Base-by-base conservation (phyloP, 2,888 invertebrate genomes). In the Electrophaes corylata region DNA sequence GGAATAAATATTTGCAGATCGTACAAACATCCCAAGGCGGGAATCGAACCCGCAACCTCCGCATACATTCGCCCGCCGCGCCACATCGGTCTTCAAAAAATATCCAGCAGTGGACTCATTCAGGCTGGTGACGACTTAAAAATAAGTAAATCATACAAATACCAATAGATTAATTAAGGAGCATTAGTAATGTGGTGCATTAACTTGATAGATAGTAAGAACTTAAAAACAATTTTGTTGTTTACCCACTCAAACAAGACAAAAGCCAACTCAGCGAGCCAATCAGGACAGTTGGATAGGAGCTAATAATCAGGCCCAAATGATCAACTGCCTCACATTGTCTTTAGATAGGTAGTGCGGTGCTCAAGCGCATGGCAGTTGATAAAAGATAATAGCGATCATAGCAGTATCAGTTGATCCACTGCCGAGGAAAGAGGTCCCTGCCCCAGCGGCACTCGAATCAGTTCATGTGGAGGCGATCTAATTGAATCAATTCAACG, bases 301-400 rank as follows among this genome's bases (percentile, higher is more conserved):
- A 75, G 71, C 60, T 61, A 76, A 75, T 67, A 65, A 81, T 82
- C 79, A 72, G 76, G 70, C 70, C 78, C 75, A 75, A 80, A 77
- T 79, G 75, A 78, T 75, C 76, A 71, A 72, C 65, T 73, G 70
- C 44, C 31, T 72, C 70, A 70, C 78, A 84, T 88, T 87, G 87
- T 88, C 83, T 88, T 75, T 78, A 75, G 79, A 76, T 75, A 80
- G 26, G 26, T 10, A 29, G n/a, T n/a, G n/a, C 75, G 75, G 73
- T 79, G 81, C 76, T 74, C 72, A 65, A 66, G 65, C 71, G 70
- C 71, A 81, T 78, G 82, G 79, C 78, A 68, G 70, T 74, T 89
- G 91, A 91, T 91, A 91, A 90, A 81, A 88, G 90, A 90, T 89
- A 87, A 84, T 71, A 73, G 74, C 71, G 77, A n/a, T 79, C 78